Base-by-base conservation (phyloP, 2,888 invertebrate genomes). In the Blera fallax region DNA sequence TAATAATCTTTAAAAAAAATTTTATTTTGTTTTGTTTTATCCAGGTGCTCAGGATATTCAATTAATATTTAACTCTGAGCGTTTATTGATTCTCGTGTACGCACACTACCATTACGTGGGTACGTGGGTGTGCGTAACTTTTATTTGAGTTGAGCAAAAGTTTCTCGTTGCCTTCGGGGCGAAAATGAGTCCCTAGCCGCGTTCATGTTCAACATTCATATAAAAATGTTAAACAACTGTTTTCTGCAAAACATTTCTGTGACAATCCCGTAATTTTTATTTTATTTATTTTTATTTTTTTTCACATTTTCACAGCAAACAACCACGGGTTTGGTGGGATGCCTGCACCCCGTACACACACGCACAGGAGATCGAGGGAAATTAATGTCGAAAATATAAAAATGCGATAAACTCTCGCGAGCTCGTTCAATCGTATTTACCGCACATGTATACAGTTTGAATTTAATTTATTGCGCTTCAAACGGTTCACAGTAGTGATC, bases 221-320 rank as follows among this genome's bases (percentile, higher is more conserved):
- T 60, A 32, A 24, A n/a, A 77, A 67, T 60, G 76, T 58, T 58
- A 67, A 50, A 77, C 77, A 77, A 73, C 50, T 58, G 70, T 48
- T 58, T 70, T 24, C 45, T 34, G 70, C 11, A n/a, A 40, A 29
- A 43, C 0, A 45, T 64, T 56, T 54, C 7, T 45, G 54, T 65
- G 65, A 65, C 45, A 65, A 65, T 56, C 56, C 64, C 37, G 56
- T 76, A 52, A 52, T 52, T 52, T 43, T 32, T 21, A 11, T 52
- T 18, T 34, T n/a, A 21, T 14, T 37, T 24, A 14, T 40, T 32
- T n/a, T n/a, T n/a, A n/a, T n/a, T n/a, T n/a, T n/a, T 43, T 24
- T 24, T 14, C 24, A 4, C 24, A 34, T 11, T 32, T 14, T 16
- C 32, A 16, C 18, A 18, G 11, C 16, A 14, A 40, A 32, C 45